These are phyloP conservation scores for Pygmarrhopalites habei DNA, from an alignment of 1,140 invertebrate species.

Conservation along the genomic window DNA sequence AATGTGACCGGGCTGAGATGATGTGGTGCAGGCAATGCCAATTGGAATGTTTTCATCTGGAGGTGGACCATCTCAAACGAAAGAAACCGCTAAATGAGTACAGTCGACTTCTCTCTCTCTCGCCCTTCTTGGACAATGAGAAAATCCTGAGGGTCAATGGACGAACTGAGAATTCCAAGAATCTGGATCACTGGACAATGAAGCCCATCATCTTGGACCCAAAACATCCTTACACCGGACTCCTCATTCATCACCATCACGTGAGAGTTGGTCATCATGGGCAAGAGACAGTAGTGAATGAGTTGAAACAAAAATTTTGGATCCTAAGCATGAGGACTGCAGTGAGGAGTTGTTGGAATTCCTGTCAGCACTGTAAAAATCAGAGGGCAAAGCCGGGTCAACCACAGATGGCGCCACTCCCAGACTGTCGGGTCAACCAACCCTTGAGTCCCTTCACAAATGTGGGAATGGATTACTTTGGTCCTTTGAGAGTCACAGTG, in stretches of 20 bases:
- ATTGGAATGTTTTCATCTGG: not conserved
- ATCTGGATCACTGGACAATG: not conserved
- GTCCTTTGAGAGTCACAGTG: conserved; percentile 29
- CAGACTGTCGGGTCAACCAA: conserved; percentile 5
- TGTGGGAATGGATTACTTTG: conserved; percentile 37
- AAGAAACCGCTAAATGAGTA: not conserved
- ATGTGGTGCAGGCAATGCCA: not conserved
- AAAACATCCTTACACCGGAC: conserved; percentile 1
- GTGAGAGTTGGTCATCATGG: conserved; percentile 10
- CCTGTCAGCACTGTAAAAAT: conserved; percentile 12
- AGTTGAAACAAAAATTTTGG: conserved; percentile 17
- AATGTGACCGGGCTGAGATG: not conserved
- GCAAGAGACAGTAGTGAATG: conserved; percentile 8
- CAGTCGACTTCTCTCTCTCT: not conserved
- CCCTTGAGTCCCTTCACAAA: conserved; percentile 12
- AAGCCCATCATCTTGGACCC: conserved; percentile 15
- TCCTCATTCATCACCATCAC: conserved; percentile 14
- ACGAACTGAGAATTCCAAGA: not conserved
- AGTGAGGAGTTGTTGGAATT: conserved; percentile 2
- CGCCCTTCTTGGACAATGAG: conserved; percentile 4
- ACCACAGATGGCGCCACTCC: conserved; percentile 31
- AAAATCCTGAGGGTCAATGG: conserved; percentile 1
- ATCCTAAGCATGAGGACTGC: conserved; percentile 11
- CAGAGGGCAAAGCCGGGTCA: not conserved
- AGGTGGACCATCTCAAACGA: not conserved